phyloP scores from a whole-genome alignment of 2,888 invertebrate genomes.

The Gasteruption jaculator region DNA sequence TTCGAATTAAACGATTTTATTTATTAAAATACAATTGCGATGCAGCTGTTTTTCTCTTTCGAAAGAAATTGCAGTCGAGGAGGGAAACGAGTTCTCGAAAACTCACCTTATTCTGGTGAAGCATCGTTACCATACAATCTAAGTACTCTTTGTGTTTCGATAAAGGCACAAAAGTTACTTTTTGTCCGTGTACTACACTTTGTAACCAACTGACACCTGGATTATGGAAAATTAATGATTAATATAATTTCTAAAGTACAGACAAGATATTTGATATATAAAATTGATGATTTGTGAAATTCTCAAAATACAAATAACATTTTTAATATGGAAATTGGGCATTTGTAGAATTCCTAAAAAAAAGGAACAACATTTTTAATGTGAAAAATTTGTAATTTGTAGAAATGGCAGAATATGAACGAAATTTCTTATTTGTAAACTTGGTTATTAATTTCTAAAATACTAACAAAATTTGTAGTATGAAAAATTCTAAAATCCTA shows the following conservation, averaged over 20 bases:
- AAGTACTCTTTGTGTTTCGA: constrained; percentile 48
- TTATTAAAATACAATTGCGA: not conserved
- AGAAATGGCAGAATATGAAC: no score
- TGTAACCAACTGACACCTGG: constrained; percentile 59
- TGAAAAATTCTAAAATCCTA: no score
- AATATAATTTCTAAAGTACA: not conserved
- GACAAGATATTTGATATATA: not conserved
- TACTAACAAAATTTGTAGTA: no score
- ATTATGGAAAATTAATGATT: constrained; percentile 13
- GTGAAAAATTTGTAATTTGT: no score
- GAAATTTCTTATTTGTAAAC: no score
- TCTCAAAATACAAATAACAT: not conserved
- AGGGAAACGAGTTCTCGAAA: no score
- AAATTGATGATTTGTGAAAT: not conserved
- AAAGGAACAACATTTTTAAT: no score
- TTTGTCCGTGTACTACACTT: constrained; percentile 54
- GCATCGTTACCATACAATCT: constrained; percentile 50
- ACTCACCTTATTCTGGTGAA: constrained; percentile 39
- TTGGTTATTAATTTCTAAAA: no score
- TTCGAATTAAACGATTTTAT: not conserved
- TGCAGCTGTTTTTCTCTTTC: not conserved
- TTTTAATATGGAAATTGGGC: constrained; percentile 1
- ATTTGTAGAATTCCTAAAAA: no score
- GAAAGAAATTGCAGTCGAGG: no score
- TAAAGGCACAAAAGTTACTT: constrained; percentile 55